Base-by-base conservation (phyloP, 2,797 vertebrate genomes). In the Megaceryle alcyon region DNA sequence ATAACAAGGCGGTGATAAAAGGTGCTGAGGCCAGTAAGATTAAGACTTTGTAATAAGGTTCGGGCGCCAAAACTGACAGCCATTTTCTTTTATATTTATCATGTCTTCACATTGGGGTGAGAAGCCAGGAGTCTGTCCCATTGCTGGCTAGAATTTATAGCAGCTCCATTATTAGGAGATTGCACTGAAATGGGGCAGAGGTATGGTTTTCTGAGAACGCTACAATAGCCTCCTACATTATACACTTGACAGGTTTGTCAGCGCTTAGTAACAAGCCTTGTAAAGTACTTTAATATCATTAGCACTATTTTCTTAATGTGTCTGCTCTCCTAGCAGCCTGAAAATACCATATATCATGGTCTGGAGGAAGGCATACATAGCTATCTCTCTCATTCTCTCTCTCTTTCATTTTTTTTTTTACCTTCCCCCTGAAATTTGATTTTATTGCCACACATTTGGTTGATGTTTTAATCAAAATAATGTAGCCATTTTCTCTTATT, bases 261-360 rank as follows among this genome's bases (percentile, higher is more conserved):
- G 98, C 97, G 98, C 98, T 98, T 98, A 97, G 98, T 98, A 98
- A 98, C 98, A 98, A 98, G 98, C 98, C 98, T 98, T 98, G 98
- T 98, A 98, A 98, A 99, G 98, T 98, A 99, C 98, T 99, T 98
- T 98, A 99, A 99, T 99, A 99, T 99, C 99, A 99, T 99, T 99
- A 99, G 98, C 98, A 99, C 98, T 99, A 99, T 99, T 99, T 99
- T 98, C 98, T 98, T 99, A 99, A 99, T 99, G 99, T 99, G 98
- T 99, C 98, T 98, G 97, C 98, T 98, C 98, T 98, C 98, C 98
- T 98, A 96, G 90, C 97, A 98, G 98, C 97, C 96, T 97, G 97
- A 97, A 98, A 98, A 98, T 97, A 98, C 98, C 99, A 98, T 99
- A 99, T 98, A 98, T 98, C 98, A 98, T 86, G 88, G 96, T 89